Conservation (phyloP, 2,797 vertebrate genomes). For the Sitta carolinensis region DNA sequence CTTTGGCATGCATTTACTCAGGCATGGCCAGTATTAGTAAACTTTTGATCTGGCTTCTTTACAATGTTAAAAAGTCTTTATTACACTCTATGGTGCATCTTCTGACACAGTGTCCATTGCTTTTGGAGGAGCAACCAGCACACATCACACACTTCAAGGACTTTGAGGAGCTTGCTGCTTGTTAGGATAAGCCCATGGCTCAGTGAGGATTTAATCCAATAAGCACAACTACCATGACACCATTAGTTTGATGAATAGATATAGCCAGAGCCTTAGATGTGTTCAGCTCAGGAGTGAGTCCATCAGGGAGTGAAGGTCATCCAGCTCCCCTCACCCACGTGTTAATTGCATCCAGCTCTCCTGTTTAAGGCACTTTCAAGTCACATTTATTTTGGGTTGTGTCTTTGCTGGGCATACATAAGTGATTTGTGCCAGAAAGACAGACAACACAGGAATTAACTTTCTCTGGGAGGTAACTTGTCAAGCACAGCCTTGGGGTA, state of each 20-base stretch:
- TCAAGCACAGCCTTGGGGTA: background rate
- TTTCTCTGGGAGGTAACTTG: background rate
- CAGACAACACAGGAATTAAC: background rate
- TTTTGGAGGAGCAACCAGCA: background rate
- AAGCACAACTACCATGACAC: background rate
- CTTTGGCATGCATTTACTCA: background rate
- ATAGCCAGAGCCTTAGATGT: background rate
- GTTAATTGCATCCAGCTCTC: background rate
- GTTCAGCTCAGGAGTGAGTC: background rate
- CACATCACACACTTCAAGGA: background rate
- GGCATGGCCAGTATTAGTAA: background rate
- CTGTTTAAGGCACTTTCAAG: background rate
- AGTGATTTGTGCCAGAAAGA: background rate
- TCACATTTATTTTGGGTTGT: background rate
- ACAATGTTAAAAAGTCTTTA: fast-evolving
- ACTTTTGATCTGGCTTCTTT: background rate
- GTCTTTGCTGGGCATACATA: background rate
- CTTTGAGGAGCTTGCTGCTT: background rate
- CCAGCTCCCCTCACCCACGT: background rate
- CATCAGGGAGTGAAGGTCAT: conserved; percentile 27
- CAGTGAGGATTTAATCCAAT: conserved; percentile 20
- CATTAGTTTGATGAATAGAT: conserved; percentile 43
- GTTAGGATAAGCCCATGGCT: background rate
- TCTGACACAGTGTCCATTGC: background rate
- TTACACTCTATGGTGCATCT: background rate